Conservation (phyloP, 2,888 invertebrate species). For the Cordilura impudica region DNA sequence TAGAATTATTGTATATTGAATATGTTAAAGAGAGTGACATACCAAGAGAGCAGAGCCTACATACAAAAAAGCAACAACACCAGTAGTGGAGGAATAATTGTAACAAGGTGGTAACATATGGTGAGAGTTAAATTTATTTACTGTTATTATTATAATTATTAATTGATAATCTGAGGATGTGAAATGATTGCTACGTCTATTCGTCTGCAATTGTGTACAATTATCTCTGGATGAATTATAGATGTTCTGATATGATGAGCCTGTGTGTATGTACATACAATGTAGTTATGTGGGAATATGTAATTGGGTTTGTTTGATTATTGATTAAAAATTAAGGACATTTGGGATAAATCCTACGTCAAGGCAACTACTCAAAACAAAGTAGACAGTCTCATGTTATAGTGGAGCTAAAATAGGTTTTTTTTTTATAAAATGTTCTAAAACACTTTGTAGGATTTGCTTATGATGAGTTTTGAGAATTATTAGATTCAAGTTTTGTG, state of each 20-base stretch:
- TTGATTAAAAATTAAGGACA: constrained; percentile 55
- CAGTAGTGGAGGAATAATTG: constrained; percentile 26
- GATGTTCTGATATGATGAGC: no score
- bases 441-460: no score
- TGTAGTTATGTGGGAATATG: constrained; percentile 9
- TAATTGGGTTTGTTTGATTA: constrained; percentile 50
- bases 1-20: not conserved
- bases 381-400: no score
- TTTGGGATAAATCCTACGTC: constrained; percentile 55
- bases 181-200: not conserved
- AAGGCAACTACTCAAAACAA: no score
- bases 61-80: constrained; percentile 15
- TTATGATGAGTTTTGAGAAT: no score
- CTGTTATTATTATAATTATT: constrained; percentile 55
- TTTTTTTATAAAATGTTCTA: no score
- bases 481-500: no score
- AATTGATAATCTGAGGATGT: constrained; percentile 55
- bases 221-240: not conserved
- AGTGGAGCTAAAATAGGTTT: no score
- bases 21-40: constrained; percentile 47
- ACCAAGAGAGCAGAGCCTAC: constrained; percentile 16
- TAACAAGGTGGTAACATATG: constrained; percentile 49
- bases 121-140: constrained; percentile 53
- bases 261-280: not conserved
- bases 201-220: not conserved